Evolutionary conservation across 1,140 invertebrate genomes (phyloP).

Genomic region (Cardiocondyla obscurior): DNA sequence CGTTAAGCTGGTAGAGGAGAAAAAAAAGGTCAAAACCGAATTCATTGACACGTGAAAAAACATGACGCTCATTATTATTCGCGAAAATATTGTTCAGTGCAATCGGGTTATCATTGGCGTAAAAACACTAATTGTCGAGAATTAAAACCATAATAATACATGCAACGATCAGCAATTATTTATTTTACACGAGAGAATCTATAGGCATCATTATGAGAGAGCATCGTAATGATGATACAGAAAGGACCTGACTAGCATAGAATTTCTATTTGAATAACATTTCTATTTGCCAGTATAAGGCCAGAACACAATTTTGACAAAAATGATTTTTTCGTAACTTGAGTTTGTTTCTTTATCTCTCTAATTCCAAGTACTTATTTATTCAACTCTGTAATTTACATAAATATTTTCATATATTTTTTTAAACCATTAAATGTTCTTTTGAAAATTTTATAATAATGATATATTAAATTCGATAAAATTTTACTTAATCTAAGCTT

Average conservation of each 20-base stretch:
- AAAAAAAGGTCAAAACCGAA: conserved; percentile 72
- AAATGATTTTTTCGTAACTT: conserved; percentile 29
- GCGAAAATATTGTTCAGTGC: conserved; percentile 49
- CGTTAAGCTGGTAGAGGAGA: conserved; percentile 88
- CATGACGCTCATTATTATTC: background rate
- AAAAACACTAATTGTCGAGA: background rate
- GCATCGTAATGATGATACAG: conserved; percentile 50
- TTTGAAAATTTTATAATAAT: too few relatives aligned
- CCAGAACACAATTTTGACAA: conserved; percentile 10
- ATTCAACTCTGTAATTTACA: background rate
- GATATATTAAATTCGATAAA: background rate
- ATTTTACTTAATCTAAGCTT: background rate
- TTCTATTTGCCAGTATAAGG: conserved; percentile 33
- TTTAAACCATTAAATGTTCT: background rate
- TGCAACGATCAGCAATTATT: conserved; percentile 48
- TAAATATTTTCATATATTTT: background rate
- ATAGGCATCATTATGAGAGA: conserved; percentile 6
- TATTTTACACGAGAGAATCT: conserved; percentile 55
- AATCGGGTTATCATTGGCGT: conserved; percentile 49
- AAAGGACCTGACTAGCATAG: conserved; percentile 61
- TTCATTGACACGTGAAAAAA: conserved; percentile 67
- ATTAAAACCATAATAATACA: conserved; percentile 27
- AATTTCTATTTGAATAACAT: conserved; percentile 54
- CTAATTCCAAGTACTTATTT: conserved; percentile 24
- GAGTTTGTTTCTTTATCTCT: conserved; percentile 17